Base-by-base conservation (phyloP, 2,888 invertebrate genomes). In the Yponomeuta evonymella region DNA sequence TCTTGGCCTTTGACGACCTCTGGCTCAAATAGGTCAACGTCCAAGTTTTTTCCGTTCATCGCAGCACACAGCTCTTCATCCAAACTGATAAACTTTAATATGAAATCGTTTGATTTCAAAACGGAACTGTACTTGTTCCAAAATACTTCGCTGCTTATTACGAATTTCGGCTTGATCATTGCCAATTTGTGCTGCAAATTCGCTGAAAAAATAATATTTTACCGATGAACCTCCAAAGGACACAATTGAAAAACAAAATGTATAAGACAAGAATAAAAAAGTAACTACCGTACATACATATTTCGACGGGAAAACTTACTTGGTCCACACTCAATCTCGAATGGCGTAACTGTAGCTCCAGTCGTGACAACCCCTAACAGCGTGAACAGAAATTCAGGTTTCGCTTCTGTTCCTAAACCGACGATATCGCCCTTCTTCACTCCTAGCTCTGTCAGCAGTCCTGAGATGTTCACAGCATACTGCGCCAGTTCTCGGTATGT, bases 351-450 rank as follows among this genome's bases (percentile, higher is more conserved):
- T 33, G 82, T 80, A 70, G 87, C 87, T 48, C 88, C 87, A 8
- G 84, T 79, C 73, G 86, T 92, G 75, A 94, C 84, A 36, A 93
- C 87, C n/a, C 92, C 94, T 69, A 94, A 84, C 36, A 93, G 81
- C n/a, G 93, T 88, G 68, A 93, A 83, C 69, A 90, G 79, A 78
- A 93, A 94, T 77, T 93, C 93, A 70, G 93, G 79, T 75, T 93
- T 88, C 83, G 94, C 94, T 81, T 94, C 95, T 71, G 93, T 92
- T 70, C 93, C 94, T 71, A 95, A 81, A 33, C 93, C 93, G 72
- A 95, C 87, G 36, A 88, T 83, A 75, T 94, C 94, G 8, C 94
- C 93, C 71, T 82, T 80, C 68, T 79, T 79, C 36, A 94, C 80
- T 15, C 94, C 94, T 72, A 90, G 76, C 70, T 87, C 85, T 74